Base-by-base conservation (phyloP, 1,140 invertebrate species). In the Drosophila elegans region DNA sequence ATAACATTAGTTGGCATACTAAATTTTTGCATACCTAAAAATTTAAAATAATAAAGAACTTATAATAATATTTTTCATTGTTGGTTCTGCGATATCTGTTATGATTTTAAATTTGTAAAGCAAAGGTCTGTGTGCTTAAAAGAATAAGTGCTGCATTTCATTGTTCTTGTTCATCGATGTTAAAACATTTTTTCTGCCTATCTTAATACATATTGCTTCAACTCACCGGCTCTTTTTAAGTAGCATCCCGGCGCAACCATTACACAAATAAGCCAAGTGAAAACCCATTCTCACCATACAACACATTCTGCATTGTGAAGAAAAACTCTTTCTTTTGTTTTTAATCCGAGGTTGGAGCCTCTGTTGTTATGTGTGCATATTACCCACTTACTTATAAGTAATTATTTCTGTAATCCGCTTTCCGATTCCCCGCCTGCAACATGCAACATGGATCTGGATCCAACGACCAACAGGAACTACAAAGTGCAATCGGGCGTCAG, bases 401-500 rank as follows among this genome's bases (percentile, higher is more conserved):
- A 90, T 90, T 90, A 90, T 90, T 90, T 89, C 85, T 83, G 83
- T 90, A 90, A 90, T 90, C 86, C 82, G 79, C 86, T 90, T 90
- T 78, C 72, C 61, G 39, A 25, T 54, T 54, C 54, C 49, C 51
- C 63, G 74, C 51, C 60, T 74, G 46, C 69, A 45, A 7, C 48
- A 52, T 66, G 68, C 56, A 44, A 44, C 54, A n/a, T 36, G 32
- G 32, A 36, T 41, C 25, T 32, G 29, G 29, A 5, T 39, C 32
- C 60, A 13, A 48, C 41, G 52, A 48, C 52, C 53, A 45, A 94
- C 83, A 97, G 96, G 68, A 95, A 96, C 81, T 97, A 97, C 93
- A 96, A 96, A 91, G 93, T 94, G 38, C 95, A 96, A 42, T 94
- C 95, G 25, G 94, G 95, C 73, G 63, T 57, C 41, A 75, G 69